Conservation (phyloP, 2,113 vertebrate genomes). For the Phyllostomus hastatus region DNA sequence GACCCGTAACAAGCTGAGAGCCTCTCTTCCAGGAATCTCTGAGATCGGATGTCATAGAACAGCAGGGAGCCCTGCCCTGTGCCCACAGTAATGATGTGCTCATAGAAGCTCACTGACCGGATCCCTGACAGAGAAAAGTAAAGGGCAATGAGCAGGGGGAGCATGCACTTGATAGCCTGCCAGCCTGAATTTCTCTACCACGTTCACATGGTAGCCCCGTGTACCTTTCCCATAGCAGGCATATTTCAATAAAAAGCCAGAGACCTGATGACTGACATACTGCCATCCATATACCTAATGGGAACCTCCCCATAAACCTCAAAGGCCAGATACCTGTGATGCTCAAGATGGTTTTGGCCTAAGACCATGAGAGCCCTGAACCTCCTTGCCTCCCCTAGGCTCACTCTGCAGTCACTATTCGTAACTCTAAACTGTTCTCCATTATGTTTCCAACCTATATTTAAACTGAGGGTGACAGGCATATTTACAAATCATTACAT, state of each 20-base stretch:
- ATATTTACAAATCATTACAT: neutral
- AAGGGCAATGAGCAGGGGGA: neutral
- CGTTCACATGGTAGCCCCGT: neutral
- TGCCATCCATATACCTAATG: neutral
- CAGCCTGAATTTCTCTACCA: neutral
- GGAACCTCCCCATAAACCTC: neutral
- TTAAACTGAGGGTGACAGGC: neutral
- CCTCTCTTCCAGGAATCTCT: conserved; percentile 92
- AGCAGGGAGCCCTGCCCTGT: conserved; percentile 96
- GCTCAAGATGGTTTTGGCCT: neutral
- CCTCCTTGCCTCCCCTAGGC: neutral
- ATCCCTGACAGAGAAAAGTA: conserved; percentile 84
- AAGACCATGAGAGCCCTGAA: neutral
- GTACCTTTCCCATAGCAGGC: neutral
- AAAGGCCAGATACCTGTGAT: neutral
- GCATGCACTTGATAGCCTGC: too few species aligned
- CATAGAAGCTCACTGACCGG: conserved; percentile 98
- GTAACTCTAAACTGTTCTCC: neutral
- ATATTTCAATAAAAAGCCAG: neutral
- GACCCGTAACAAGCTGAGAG: conserved; percentile 79
- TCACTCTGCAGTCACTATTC: neutral
- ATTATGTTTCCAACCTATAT: neutral
- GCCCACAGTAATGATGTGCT: conserved; percentile 98
- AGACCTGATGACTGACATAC: neutral
- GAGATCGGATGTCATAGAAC: conserved; percentile 97